phyloP scores from a whole-genome alignment of 2,797 vertebrate genomes.

The Catostomus latipinnis region DNA sequence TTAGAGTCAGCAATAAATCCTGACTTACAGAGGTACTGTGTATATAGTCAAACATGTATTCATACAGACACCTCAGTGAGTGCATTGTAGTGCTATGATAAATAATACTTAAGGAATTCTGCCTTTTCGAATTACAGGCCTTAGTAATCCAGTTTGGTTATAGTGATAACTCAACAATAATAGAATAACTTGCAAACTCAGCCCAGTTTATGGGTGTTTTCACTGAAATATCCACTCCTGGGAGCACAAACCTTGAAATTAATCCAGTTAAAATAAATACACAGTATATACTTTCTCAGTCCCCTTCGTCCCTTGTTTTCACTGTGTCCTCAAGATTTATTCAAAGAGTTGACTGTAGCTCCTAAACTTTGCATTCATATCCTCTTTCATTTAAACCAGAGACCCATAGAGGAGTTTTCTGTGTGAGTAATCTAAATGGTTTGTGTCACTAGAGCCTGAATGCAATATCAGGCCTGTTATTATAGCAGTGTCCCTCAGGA shows the following conservation, averaged over 20 bases:
- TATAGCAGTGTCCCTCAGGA: slow-evolving; percentile 55
- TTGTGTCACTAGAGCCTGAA: slow-evolving; percentile 50
- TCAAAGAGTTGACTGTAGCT: slow-evolving; percentile 30
- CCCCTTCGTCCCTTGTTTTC: background rate
- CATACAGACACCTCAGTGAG: slow-evolving; percentile 25
- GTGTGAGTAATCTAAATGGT: slow-evolving; percentile 53
- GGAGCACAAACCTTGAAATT: slow-evolving; percentile 24
- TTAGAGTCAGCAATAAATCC: slow-evolving; percentile 30
- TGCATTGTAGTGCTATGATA: background rate
- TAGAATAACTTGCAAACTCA: slow-evolving; percentile 36
- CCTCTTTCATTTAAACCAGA: slow-evolving; percentile 44
- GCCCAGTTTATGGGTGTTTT: slow-evolving; percentile 24
- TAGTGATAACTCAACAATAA: slow-evolving; percentile 28
- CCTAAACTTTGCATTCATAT: slow-evolving; percentile 35
- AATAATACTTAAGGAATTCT: slow-evolving; percentile 12
- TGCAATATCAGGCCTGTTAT: slow-evolving; percentile 61
- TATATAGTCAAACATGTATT: slow-evolving; percentile 18
- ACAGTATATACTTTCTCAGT: slow-evolving; percentile 7
- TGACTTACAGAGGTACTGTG: background rate
- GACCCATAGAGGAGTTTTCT: slow-evolving; percentile 30
- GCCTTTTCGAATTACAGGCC: slow-evolving; percentile 27
- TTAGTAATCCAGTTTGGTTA: slow-evolving; percentile 29
- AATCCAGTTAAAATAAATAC: slow-evolving; percentile 26
- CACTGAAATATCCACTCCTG: slow-evolving; percentile 10
- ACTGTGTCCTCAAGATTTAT: slow-evolving; percentile 29